Base-by-base conservation (phyloP, 2,797 vertebrate genomes). In the Cyclopterus lumpus region DNA sequence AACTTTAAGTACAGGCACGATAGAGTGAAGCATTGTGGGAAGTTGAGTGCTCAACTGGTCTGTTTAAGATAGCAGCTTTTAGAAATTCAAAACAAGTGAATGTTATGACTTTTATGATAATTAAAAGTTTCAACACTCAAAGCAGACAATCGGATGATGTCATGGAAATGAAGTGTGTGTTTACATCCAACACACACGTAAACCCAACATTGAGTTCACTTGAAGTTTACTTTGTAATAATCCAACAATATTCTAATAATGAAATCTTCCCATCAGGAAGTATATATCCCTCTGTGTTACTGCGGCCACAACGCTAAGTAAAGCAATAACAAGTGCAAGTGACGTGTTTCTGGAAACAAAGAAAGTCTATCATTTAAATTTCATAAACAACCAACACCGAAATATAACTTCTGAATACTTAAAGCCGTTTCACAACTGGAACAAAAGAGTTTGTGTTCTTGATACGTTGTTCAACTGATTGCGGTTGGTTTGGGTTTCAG, bases 1-100 rank as follows among this genome's bases (percentile, higher is more conserved):
- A 69, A 57, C 22, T 71, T 72, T 64, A 71, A 67, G 49, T 73
- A 83, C 82, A 91, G 90, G 87, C 90, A 89, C 88, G 80, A 79
- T 49, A 84, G 82, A 91, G 83, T 88, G 86, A 91, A 89, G 89
- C 90, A 84, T 88, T 81, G 71, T 87, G 89, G 82, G 85, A 79
- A 0, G 14, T 55, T 26, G 67, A 87, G 75, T 67, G 44, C 65
- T 86, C 40, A 28, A 61, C 51, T 66, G 55, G 59, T 79, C 34
- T 54, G 61, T 60, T 70, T 69, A 9, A 62, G 63, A 42, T 73
- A 71, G 76, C 81, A 82, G 82, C 74, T 75, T 71, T 26, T 34
- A 48, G 14, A 16, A 11, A 9, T n/a, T 65, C 48, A 65, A 65
- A 46, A 15, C 20, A 1, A 7, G 42, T 63, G 71, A 74, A 68